These are phyloP conservation scores for Cryptotis parvus DNA, from an alignment of 2,113 vertebrate species.

Conservation along the genomic window DNA sequence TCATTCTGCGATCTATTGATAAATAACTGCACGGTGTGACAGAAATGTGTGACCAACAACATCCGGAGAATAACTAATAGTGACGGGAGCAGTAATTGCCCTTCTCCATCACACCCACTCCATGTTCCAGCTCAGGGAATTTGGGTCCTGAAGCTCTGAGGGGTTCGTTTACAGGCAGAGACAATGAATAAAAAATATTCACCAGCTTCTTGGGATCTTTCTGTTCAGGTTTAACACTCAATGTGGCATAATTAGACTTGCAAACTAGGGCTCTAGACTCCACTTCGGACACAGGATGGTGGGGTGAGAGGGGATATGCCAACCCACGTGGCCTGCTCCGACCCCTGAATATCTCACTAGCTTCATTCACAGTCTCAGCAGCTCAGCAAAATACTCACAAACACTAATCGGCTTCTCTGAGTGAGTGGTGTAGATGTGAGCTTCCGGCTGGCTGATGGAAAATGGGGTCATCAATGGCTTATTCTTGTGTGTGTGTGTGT, in stretches of 20 bases:
- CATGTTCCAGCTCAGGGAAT: not conserved
- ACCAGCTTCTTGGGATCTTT: not conserved
- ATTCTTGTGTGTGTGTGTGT: too few relatives aligned
- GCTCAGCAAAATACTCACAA: not conserved
- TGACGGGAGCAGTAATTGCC: not conserved
- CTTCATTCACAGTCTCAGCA: not conserved
- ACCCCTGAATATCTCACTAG: not conserved
- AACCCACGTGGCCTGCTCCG: too few relatives aligned
- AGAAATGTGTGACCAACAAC: conserved; percentile 9
- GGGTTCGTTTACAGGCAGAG: not conserved
- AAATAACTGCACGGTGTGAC: not conserved
- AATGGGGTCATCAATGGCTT: not conserved
- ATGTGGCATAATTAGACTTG: not conserved
- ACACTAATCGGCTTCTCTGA: not conserved
- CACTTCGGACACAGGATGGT: not conserved
- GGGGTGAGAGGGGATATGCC: not conserved
- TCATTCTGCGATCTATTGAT: not conserved
- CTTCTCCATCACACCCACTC: accelerated
- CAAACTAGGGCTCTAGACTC: not conserved
- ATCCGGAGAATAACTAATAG: not conserved
- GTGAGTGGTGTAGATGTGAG: not conserved
- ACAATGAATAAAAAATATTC: not conserved
- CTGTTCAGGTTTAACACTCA: not conserved
- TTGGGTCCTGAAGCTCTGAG: accelerated
- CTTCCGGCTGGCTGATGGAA: not conserved